Conservation (phyloP, 2,888 invertebrate species). For the Drymonia ruficornis region DNA sequence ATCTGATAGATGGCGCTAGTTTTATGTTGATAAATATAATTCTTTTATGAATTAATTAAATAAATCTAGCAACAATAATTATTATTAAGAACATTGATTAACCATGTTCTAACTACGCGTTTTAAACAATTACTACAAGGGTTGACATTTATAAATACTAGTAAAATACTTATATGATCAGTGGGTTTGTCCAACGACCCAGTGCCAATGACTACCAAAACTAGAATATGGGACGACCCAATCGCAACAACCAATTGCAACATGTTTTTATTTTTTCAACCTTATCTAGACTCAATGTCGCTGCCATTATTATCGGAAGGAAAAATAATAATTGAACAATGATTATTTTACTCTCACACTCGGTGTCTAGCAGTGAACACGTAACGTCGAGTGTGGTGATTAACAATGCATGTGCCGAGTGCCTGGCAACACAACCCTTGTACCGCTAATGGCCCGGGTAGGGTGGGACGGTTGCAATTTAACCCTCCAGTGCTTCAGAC, state of each 20-base stretch:
- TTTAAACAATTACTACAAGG: too few relatives aligned
- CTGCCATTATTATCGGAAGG: neutral
- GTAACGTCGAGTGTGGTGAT: conserved; percentile 38
- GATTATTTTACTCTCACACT: conserved; percentile 12
- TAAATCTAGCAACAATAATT: too few relatives aligned
- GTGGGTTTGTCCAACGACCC: too few relatives aligned
- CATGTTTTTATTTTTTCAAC: neutral
- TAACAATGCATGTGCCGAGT: conserved; percentile 45
- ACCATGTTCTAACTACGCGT: too few relatives aligned
- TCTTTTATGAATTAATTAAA: too few relatives aligned
- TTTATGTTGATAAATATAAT: too few relatives aligned
- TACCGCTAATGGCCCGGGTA: conserved; percentile 32
- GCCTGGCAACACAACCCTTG: conserved; percentile 39
- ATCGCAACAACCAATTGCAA: neutral
- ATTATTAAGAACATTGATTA: too few relatives aligned
- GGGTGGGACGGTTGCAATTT: conserved; percentile 34
- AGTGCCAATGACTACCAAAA: too few relatives aligned
- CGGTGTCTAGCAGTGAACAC: conserved; percentile 15
- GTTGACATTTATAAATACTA: too few relatives aligned
- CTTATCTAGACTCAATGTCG: neutral
- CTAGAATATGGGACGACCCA: too few relatives aligned
- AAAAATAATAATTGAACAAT: conserved; percentile 18
- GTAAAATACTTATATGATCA: too few relatives aligned
- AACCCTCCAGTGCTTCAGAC: conserved; percentile 34
- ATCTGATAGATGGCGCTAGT: conserved; percentile 35